Conservation (phyloP, 2,113 vertebrate genomes). For the Nycticorax nycticorax region DNA sequence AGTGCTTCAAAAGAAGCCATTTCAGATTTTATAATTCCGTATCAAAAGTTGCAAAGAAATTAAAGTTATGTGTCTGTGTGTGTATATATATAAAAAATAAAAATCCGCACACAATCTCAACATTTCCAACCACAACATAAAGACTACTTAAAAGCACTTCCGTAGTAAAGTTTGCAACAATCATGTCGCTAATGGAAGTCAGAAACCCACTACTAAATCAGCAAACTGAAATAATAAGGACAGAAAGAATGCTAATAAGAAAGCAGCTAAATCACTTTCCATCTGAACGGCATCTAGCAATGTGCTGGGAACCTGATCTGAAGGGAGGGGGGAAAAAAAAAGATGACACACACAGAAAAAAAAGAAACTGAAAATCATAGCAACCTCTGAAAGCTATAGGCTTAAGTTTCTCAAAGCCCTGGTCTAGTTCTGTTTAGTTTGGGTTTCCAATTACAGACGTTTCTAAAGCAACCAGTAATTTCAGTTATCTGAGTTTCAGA, state of each 20-base stretch:
- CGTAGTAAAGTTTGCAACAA: slow-evolving; percentile 2
- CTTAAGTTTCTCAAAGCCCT: slow-evolving; percentile 36
- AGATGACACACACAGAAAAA: not conserved
- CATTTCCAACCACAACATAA: not conserved
- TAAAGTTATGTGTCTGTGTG: not conserved
- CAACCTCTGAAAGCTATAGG: not conserved
- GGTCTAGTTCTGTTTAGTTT: slow-evolving; percentile 64
- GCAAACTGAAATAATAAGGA: slow-evolving; percentile 12
- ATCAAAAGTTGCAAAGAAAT: not conserved
- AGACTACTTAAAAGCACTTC: slow-evolving; percentile 20
- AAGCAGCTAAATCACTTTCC: slow-evolving; percentile 4
- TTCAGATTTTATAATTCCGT: not conserved
- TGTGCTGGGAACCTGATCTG: slow-evolving; percentile 27
- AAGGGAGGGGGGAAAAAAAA: not conserved
- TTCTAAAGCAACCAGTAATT: slow-evolving; percentile 37
- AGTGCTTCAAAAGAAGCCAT: not conserved
- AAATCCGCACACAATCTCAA: not conserved
- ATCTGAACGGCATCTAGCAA: not conserved
- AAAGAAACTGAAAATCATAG: not conserved
- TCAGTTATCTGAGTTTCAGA: not conserved
- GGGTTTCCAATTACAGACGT: slow-evolving; percentile 55
- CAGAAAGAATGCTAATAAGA: slow-evolving; percentile 11
- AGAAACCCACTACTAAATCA: slow-evolving; percentile 19
- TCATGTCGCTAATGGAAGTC: not conserved
- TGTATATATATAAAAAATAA: not conserved